Conservation (phyloP, 2,113 vertebrate species). For the Acanthochromis polyacanthus region DNA sequence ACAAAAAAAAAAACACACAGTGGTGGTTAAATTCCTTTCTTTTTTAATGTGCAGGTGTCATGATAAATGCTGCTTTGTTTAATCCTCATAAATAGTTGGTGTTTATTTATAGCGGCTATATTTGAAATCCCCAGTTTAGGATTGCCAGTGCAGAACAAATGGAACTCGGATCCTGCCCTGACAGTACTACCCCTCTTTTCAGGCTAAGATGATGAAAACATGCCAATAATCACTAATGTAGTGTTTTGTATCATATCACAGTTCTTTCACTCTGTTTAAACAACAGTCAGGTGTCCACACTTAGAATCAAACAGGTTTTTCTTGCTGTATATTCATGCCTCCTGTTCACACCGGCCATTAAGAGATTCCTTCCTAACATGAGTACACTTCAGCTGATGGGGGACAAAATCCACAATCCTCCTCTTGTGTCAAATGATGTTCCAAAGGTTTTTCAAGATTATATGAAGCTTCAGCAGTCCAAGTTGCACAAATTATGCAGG, state of each 20-base stretch:
- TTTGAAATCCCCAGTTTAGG: background rate
- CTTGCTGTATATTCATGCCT: too few relatives aligned
- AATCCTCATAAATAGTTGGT: background rate
- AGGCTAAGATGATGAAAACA: background rate
- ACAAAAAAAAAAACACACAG: constrained; percentile 21
- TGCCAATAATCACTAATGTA: background rate
- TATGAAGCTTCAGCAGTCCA: background rate
- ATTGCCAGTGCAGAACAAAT: background rate
- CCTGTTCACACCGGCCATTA: too few relatives aligned
- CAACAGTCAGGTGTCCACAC: background rate
- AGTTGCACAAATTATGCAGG: background rate
- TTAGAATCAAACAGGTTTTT: background rate
- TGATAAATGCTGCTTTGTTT: background rate
- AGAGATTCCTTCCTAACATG: too few relatives aligned
- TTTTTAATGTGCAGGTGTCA: background rate
- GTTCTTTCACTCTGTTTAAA: background rate
- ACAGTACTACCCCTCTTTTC: background rate
- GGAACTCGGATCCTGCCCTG: background rate
- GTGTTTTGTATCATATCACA: background rate
- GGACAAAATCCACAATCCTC: too few relatives aligned
- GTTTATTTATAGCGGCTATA: background rate
- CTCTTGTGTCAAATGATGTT: too few relatives aligned
- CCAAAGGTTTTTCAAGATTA: background rate
- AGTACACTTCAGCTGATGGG: too few relatives aligned
- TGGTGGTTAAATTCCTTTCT: background rate